Percentiles rank a stretch among this genome's conserved stretches.
Evolutionary conservation across 1,140 invertebrate genomes (phyloP).

Genomic region (Phthorimaea operculella): DNA sequence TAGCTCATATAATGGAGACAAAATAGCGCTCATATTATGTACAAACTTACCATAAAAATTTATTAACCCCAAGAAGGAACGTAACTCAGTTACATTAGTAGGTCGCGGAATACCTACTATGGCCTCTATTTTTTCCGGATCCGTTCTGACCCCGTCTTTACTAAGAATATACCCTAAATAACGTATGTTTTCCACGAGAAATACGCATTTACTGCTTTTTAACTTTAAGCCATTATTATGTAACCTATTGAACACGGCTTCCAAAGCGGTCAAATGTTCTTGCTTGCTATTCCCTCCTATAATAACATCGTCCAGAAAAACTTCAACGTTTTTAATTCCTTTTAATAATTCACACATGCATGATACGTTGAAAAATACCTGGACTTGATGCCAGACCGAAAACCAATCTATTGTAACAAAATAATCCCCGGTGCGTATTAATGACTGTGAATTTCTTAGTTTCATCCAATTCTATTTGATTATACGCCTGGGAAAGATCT

Average conservation of each 20-base stretch:
- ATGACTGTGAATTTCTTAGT: slow-evolving; percentile 48
- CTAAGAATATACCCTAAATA: not conserved
- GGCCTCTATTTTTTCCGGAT: not conserved
- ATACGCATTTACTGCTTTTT: slow-evolving; percentile 9
- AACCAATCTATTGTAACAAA: slow-evolving; percentile 33
- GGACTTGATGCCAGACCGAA: slow-evolving; percentile 43
- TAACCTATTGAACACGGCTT: slow-evolving; percentile 6
- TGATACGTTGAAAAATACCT: slow-evolving; percentile 37
- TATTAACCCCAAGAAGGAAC: not conserved
- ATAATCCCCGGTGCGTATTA: slow-evolving; percentile 38
- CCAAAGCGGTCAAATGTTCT: slow-evolving; percentile 9
- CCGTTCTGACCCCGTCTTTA: not conserved
- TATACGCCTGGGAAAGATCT: slow-evolving; percentile 33
- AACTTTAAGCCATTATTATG: slow-evolving; percentile 6
- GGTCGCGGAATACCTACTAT: not conserved
- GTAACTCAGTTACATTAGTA: not conserved
- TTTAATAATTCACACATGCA: slow-evolving; percentile 34
- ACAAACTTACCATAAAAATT: slow-evolving; percentile 4
- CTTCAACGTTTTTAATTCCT: slow-evolving; percentile 17
- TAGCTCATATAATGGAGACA: not conserved
- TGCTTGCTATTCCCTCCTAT: not conserved
- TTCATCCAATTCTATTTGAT: slow-evolving; percentile 30
- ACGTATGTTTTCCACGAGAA: not conserved
- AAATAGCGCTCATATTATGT: not conserved
- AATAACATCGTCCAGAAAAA: slow-evolving; percentile 13